Evolutionary conservation across 2,888 invertebrate genomes (phyloP).

Genomic region (Frankliniella fusca): DNA sequence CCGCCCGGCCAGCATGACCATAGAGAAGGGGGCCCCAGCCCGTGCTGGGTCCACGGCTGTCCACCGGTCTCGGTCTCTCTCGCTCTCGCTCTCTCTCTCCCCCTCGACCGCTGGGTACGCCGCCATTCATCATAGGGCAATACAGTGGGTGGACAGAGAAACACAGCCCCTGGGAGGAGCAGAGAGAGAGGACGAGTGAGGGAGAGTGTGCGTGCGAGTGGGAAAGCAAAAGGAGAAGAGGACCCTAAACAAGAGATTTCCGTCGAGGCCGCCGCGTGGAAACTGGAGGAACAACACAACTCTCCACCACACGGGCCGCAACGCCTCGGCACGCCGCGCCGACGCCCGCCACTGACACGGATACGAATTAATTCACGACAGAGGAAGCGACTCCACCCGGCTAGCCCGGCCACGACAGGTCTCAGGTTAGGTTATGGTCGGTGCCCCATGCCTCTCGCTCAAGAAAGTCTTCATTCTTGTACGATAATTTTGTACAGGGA

Average conservation of each 20-base stretch:
- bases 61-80: no score
- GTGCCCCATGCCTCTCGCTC: no score
- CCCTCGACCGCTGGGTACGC: neutral
- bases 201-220: neutral
- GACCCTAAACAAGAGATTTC: slow-evolving; percentile 13
- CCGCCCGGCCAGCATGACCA: no score
- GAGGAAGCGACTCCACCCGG: no score
- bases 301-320: neutral
- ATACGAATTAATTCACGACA: slow-evolving; percentile 5
- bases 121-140: slow-evolving; percentile 19
- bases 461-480: no score
- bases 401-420: no score
- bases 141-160: slow-evolving; percentile 18
- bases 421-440: no score
- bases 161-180: neutral
- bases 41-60: no score
- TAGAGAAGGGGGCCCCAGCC: no score
- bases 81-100: neutral
- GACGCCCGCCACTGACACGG: neutral
- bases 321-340: neutral
- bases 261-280: slow-evolving; percentile 4
- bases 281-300: slow-evolving; percentile 12
- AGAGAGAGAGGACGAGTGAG: neutral
- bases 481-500: no score
- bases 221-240: neutral